Conservation (phyloP, 1,140 invertebrate genomes). For the Ceratina japonica region DNA sequence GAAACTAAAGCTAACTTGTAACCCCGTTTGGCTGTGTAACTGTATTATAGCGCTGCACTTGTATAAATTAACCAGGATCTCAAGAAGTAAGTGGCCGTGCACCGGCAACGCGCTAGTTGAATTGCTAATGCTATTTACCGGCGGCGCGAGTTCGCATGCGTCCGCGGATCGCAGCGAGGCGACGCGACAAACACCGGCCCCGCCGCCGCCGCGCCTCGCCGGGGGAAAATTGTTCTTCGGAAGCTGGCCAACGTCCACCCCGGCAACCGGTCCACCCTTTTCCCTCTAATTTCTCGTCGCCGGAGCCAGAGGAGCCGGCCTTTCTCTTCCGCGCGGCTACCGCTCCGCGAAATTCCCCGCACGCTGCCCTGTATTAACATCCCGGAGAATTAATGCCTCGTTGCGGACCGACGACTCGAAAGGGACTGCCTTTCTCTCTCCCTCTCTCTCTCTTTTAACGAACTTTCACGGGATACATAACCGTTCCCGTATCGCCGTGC, state of each 20-base stretch:
- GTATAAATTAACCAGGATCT: conserved; percentile 78
- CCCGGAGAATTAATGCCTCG: conserved; percentile 50
- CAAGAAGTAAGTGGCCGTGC: conserved; percentile 73
- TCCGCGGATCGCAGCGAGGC: conserved; percentile 53
- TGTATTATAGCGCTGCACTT: conserved; percentile 72
- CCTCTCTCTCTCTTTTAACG: conserved; percentile 20
- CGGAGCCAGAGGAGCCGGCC: conserved; percentile 25
- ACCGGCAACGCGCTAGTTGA: conserved; percentile 73
- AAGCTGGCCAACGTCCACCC: neutral
- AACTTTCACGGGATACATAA: conserved; percentile 33
- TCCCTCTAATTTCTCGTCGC: conserved; percentile 41
- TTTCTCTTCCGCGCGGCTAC: conserved; percentile 9
- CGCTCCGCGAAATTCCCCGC: neutral
- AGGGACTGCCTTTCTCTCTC: neutral
- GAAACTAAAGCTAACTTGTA: conserved; percentile 72
- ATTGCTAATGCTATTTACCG: conserved; percentile 77
- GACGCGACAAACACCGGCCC: conserved; percentile 26
- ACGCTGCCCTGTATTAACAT: conserved; percentile 31
- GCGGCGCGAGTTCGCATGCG: conserved; percentile 16
- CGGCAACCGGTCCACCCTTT: neutral
- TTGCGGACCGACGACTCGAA: conserved; percentile 29
- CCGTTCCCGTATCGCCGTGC: neutral
- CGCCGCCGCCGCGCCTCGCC: too few relatives aligned
- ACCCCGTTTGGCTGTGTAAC: conserved; percentile 70
- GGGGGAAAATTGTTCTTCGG: conserved; percentile 56